Percentiles rank a stretch among this genome's conserved stretches.
These are phyloP conservation scores for Austrofundulus limnaeus DNA, from an alignment of 2,113 vertebrate genomes.

Conservation along the genomic window DNA sequence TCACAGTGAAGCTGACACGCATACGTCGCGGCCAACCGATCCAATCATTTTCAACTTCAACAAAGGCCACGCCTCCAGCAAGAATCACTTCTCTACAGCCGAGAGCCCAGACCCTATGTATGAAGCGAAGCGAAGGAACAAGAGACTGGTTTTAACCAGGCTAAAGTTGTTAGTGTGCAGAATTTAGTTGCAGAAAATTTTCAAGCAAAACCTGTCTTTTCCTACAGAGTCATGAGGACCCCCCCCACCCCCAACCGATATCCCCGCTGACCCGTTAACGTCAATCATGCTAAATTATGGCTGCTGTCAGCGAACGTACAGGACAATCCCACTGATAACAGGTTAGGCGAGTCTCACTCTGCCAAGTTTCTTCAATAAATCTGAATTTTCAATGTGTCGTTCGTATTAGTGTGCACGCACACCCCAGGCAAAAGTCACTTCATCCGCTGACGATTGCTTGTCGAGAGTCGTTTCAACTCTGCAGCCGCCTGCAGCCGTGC, in stretches of 20 bases:
- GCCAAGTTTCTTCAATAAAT: conserved; percentile 42
- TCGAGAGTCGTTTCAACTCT: not conserved
- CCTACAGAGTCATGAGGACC: not conserved
- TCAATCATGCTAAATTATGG: conserved; percentile 20
- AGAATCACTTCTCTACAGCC: no score
- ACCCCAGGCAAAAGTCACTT: conserved; percentile 30
- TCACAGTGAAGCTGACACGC: no score
- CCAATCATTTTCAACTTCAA: no score
- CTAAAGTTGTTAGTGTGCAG: no score
- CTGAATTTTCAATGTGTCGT: not conserved
- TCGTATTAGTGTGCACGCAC: conserved; percentile 24
- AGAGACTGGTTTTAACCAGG: no score
- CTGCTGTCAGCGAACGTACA: conserved; percentile 11
- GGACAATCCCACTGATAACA: conserved; percentile 20
- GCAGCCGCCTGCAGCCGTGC: conserved; percentile 19
- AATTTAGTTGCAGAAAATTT: no score
- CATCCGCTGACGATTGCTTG: not conserved
- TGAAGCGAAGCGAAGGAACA: no score
- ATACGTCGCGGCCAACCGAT: no score
- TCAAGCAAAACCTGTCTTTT: not conserved
- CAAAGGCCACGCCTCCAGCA: no score
- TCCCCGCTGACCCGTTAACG: not conserved
- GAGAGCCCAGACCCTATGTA: no score
- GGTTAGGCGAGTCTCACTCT: conserved; percentile 27
- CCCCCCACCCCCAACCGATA: not conserved